phyloP scores from a whole-genome alignment of 2,797 vertebrate species.

The Cyprinodon diabolis region DNA sequence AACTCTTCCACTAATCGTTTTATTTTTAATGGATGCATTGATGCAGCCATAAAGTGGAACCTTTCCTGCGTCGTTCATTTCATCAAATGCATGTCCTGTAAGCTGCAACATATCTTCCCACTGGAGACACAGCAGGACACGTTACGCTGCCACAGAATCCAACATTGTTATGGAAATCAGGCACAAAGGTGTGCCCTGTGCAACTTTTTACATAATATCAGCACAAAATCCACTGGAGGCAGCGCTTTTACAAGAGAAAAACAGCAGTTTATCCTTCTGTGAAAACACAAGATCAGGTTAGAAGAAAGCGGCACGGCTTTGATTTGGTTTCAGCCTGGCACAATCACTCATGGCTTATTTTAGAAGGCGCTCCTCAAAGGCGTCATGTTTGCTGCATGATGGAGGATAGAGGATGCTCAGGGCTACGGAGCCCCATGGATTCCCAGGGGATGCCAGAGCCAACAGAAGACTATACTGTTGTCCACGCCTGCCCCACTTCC shows the following conservation, averaged over 20 bases:
- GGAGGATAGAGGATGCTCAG: conserved; percentile 66
- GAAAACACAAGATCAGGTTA: conserved; percentile 42
- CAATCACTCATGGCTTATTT: conserved; percentile 58
- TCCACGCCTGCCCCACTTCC: conserved; percentile 59
- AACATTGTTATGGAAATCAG: conserved; percentile 57
- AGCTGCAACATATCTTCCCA: conserved; percentile 27
- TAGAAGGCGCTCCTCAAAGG: conserved; percentile 60
- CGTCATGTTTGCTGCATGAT: conserved; percentile 69
- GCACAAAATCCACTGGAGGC: conserved; percentile 60
- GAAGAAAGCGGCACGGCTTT: conserved; percentile 26
- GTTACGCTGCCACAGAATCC: conserved; percentile 34
- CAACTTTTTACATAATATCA: conserved; percentile 64
- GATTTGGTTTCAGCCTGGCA: conserved; percentile 26
- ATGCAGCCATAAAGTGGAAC: not conserved
- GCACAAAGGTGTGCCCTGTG: conserved; percentile 28
- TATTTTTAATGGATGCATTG: no score
- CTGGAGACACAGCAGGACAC: conserved; percentile 33
- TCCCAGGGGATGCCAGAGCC: conserved; percentile 57
- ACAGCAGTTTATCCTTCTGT: conserved; percentile 25
- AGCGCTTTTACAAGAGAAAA: conserved; percentile 46
- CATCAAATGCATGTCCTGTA: conserved; percentile 13
- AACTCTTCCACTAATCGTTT: no score
- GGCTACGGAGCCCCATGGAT: conserved; percentile 53
- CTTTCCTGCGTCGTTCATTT: not conserved
- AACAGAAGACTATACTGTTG: conserved; percentile 64